Base-by-base conservation (phyloP, 92 coral and sea anemone species). In the Pocillopora grandis region DNA sequence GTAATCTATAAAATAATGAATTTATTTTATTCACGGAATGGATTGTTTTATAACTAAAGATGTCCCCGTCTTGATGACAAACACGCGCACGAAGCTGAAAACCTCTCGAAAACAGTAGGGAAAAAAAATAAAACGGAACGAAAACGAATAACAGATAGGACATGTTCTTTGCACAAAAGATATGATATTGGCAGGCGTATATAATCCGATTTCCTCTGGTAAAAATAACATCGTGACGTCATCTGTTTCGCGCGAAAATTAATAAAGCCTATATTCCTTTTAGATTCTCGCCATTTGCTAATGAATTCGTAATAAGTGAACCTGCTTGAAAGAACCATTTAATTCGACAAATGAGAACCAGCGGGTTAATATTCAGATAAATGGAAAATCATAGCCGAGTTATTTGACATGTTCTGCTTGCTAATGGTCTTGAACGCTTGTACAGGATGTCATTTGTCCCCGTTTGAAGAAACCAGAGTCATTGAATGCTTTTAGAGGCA, bases 1-100 rank as follows among this genome's bases (percentile, higher is more conserved):
- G 83, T 80, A 70, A 89, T 80, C 76, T 69, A 89, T 89, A 89
- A 89, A 89, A 80, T 85, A 60, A 80, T 85, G 81, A 75, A 85
- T 89, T 89, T 68, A 89, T 73, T 85, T 80, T 57, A n/a, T 55
- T 62, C 63, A 79, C 27, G 70, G 68, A 58, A 37, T 13, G 21
- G 48, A 60, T 59, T 19, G 49, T 71, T 81, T 65, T 37, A 52
- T 37, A 58, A 4, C 64, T 36, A 20, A 59, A 76, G 15, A 31
- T 57, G 55, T n/a, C 72, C 72, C 37, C 69, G 37, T 23, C 59
- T 21, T 16, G 56, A 58, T 48, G 55, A 36, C n/a, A 79, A 79
- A 42, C 23, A 60, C 21, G 37, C 57, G 60, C 13, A 16, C 57
- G 58, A 35, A 59, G 31, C 10, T 31, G 12, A 71, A 71, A 71